A percentile compares a stretch with the other conserved stretches of the same genome.
Conservation (phyloP, 2,888 invertebrate genomes). For the Periphyllus acericola region DNA sequence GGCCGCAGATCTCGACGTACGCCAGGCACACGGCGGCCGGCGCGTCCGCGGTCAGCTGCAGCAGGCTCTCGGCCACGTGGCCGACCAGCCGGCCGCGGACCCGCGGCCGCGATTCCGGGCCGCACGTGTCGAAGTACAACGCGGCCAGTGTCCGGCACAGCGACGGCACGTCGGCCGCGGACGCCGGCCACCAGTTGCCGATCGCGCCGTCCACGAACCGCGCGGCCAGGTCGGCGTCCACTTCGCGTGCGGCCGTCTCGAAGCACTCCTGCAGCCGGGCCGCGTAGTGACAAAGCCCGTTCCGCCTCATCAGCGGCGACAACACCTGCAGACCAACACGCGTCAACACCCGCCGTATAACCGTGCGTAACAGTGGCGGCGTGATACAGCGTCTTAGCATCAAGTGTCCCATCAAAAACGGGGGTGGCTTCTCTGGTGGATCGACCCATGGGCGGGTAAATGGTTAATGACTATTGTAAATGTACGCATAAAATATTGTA, state of each 20-base stretch:
- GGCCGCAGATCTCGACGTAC: too few relatives aligned
- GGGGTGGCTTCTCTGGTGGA: too few relatives aligned
- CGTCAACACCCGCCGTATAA: not conserved
- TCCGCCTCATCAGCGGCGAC: not conserved
- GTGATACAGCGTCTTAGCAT: too few relatives aligned
- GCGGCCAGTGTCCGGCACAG: not conserved
- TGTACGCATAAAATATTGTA: too few relatives aligned
- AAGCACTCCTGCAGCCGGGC: slow-evolving; percentile 2
- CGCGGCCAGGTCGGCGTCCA: not conserved
- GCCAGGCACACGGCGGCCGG: too few relatives aligned
- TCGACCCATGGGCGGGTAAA: too few relatives aligned
- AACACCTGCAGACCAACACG: slow-evolving; percentile 6
- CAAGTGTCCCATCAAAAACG: too few relatives aligned
- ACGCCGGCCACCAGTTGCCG: slow-evolving; percentile 6
- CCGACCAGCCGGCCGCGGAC: too few relatives aligned
- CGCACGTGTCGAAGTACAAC: slow-evolving; percentile 22
- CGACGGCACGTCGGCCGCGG: not conserved
- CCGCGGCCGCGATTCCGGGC: not conserved
- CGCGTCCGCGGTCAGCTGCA: too few relatives aligned
- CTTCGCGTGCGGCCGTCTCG: not conserved
- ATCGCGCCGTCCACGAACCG: not conserved
- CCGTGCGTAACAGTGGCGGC: too few relatives aligned
- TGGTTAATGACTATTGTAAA: too few relatives aligned
- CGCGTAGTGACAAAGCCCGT: not conserved
- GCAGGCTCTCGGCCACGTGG: too few relatives aligned